A percentile compares a stretch with the other conserved stretches of the same genome.
These are phyloP conservation scores for Astreopora myriophthalma DNA, from an alignment of 64 coral and sea anemone species.

Conservation along the genomic window DNA sequence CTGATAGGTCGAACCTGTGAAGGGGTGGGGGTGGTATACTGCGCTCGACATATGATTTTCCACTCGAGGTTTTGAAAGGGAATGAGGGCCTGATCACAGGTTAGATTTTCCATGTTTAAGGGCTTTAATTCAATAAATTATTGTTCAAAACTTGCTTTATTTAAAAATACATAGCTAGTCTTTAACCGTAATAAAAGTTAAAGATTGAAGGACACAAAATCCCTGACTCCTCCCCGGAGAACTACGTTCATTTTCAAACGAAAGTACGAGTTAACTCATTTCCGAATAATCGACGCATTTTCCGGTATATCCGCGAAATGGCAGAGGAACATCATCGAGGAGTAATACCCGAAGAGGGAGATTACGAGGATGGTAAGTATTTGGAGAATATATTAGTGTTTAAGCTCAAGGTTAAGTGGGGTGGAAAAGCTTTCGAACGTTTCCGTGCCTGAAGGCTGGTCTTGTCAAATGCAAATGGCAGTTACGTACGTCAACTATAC, in stretches of 20 bases:
- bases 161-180: background rate
- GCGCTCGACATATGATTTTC: no score
- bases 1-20: no score
- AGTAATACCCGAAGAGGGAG: background rate
- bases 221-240: background rate
- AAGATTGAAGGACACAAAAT: background rate
- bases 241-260: background rate
- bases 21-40: no score
- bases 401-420: no score
- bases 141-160: background rate
- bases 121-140: no score
- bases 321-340: background rate
- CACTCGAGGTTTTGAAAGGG: no score
- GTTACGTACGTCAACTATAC: no score
- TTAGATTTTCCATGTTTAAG: no score
- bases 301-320: background rate
- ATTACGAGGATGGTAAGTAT: constrained; percentile 9
- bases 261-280: background rate
- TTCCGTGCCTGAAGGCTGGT: no score
- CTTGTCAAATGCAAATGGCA: no score
- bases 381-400: background rate
- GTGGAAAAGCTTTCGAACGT: no score
- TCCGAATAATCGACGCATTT: background rate
- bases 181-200: background rate
- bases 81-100: no score